Evolutionary conservation across 2,113 vertebrate genomes (phyloP).

Genomic region (Paracanthobrama guichenoti): DNA sequence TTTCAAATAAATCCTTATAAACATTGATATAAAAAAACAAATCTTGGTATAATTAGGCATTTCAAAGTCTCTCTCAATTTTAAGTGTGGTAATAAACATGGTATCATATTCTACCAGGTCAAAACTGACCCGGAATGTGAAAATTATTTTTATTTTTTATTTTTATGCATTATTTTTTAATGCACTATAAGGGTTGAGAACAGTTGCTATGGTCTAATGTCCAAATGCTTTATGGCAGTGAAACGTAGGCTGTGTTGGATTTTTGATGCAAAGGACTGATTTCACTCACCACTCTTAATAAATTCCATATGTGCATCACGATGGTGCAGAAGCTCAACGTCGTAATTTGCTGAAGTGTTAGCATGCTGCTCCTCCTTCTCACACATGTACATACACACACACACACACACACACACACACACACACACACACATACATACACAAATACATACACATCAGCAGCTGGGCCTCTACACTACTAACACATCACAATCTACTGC

Average conservation of each 20-base stretch:
- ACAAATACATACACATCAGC: slow-evolving; percentile 42
- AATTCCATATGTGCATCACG: slow-evolving; percentile 95
- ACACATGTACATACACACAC: slow-evolving; percentile 56
- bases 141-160: too few species aligned
- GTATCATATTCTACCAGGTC: neutral
- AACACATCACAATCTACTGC: slow-evolving; percentile 57
- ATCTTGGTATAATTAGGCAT: neutral
- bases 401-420: slow-evolving; percentile 44
- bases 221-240: neutral
- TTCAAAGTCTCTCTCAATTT: neutral
- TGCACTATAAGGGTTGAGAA: neutral
- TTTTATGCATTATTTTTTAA: neutral
- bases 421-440: slow-evolving; percentile 49
- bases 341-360: slow-evolving; percentile 98
- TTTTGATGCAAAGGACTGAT: neutral
- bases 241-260: neutral
- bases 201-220: neutral
- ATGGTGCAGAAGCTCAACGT: slow-evolving; percentile 97
- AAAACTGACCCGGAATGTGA: neutral
- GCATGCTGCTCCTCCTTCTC: slow-evolving; percentile 97
- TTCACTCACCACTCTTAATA: slow-evolving; percentile 87
- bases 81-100: neutral
- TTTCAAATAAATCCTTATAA: too few species aligned
- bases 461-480: neutral
- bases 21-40: too few species aligned